Evolutionary conservation across 1,140 invertebrate genomes (phyloP).

Genomic region (Microplitis mediator): DNA sequence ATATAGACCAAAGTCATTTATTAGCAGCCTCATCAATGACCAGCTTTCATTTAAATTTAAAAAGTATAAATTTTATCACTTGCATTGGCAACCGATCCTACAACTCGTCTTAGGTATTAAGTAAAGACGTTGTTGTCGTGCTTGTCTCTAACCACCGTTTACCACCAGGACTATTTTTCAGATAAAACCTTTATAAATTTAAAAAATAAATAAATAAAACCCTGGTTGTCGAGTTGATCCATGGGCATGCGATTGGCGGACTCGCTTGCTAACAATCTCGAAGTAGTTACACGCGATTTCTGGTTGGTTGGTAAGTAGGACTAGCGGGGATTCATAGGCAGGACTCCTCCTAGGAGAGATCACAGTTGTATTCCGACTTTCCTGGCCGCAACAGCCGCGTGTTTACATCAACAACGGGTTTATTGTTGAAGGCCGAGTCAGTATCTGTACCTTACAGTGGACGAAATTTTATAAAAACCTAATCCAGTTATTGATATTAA

Average conservation of each 20-base stretch:
- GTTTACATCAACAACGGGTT: constrained; percentile 18
- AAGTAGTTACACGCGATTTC: constrained; percentile 55
- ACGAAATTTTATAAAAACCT: no score
- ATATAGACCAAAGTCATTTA: no score
- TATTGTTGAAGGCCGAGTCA: constrained; percentile 10
- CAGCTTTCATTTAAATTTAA: no score
- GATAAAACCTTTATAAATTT: background rate
- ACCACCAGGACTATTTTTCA: no score
- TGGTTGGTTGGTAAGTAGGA: constrained; percentile 64
- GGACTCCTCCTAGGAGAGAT: constrained; percentile 59
- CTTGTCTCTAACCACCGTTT: no score
- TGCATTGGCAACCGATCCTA: no score
- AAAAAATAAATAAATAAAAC: constrained; percentile 2
- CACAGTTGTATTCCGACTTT: constrained; percentile 59
- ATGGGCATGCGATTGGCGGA: constrained; percentile 50
- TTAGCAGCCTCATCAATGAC: no score
- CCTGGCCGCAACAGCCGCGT: constrained; percentile 19
- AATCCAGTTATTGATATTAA: no score
- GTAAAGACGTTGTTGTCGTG: no score
- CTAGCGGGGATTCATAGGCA: constrained; percentile 64
- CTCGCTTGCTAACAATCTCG: constrained; percentile 56
- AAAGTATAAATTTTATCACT: no score
- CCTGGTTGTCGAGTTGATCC: constrained; percentile 20
- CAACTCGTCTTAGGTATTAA: no score
- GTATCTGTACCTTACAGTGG: no score